Percentiles rank a stretch among this genome's conserved stretches.
These are phyloP conservation scores for Meta bourneti DNA, from an alignment of 2,888 invertebrate species.

Conservation along the genomic window DNA sequence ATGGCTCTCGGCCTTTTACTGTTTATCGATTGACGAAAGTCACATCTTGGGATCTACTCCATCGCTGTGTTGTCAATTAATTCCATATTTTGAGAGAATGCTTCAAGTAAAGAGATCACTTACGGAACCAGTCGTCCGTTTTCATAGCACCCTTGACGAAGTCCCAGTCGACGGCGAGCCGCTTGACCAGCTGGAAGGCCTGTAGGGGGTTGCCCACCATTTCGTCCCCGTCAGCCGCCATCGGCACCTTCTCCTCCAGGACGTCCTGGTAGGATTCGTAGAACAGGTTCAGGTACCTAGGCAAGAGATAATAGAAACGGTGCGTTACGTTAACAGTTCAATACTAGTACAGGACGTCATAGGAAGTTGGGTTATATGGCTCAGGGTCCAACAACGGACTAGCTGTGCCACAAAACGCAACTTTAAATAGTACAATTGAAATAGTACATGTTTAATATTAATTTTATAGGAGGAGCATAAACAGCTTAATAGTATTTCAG, in stretches of 20 bases:
- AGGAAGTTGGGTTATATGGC: not conserved
- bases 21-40: too few relatives aligned
- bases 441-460: too few relatives aligned
- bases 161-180: constrained; percentile 80
- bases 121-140: constrained; percentile 73
- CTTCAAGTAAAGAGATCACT: constrained; percentile 1
- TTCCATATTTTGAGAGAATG: too few relatives aligned
- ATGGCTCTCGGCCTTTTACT: too few relatives aligned
- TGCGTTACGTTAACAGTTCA: not conserved
- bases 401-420: too few relatives aligned
- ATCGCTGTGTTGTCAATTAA: too few relatives aligned
- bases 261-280: constrained; percentile 70
- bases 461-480: too few relatives aligned
- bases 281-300: constrained; percentile 77
- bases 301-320: not conserved
- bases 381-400: too few relatives aligned
- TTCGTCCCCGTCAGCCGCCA: constrained; percentile 51
- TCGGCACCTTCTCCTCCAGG: constrained; percentile 61
- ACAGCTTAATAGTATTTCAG: too few relatives aligned
- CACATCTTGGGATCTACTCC: too few relatives aligned
- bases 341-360: not conserved
- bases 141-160: constrained; percentile 79
- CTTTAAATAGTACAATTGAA: too few relatives aligned
- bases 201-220: constrained; percentile 80
- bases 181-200: constrained; percentile 80